These are phyloP conservation scores for Hydropsyche tenuis DNA, from an alignment of 1,140 invertebrate genomes.

Conservation along the genomic window DNA sequence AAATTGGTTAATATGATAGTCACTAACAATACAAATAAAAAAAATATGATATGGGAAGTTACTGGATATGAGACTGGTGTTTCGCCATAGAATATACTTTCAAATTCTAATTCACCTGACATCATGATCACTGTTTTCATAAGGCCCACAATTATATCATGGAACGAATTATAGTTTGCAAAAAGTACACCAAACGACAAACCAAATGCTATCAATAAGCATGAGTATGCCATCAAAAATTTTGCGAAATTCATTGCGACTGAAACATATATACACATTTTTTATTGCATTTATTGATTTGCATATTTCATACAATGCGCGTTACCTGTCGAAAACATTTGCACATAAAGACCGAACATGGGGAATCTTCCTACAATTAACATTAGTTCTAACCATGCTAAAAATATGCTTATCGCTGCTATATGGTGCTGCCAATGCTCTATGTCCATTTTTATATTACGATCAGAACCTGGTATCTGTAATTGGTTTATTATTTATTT, in stretches of 20 bases:
- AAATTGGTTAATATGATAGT: slow-evolving; percentile 87
- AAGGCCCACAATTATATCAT: slow-evolving; percentile 66
- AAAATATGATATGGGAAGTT: slow-evolving; percentile 78
- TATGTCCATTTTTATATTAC: slow-evolving; percentile 24
- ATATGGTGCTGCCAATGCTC: slow-evolving; percentile 78
- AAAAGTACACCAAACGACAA: slow-evolving; percentile 81
- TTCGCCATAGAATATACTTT: slow-evolving; percentile 79
- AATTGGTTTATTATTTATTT: neutral
- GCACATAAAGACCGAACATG: slow-evolving; percentile 83
- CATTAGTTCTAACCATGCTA: slow-evolving; percentile 82
- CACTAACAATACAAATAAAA: slow-evolving; percentile 80
- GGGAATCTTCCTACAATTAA: slow-evolving; percentile 84
- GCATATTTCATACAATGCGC: neutral
- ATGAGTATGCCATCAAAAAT: slow-evolving; percentile 81
- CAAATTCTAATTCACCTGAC: slow-evolving; percentile 86
- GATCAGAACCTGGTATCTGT: slow-evolving; percentile 39
- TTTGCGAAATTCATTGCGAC: slow-evolving; percentile 84
- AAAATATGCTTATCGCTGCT: slow-evolving; percentile 77
- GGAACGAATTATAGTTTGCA: slow-evolving; percentile 75
- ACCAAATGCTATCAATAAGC: slow-evolving; percentile 79
- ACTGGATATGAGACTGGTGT: slow-evolving; percentile 66
- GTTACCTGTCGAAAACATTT: slow-evolving; percentile 81
- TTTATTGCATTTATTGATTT: no score
- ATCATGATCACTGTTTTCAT: slow-evolving; percentile 88
- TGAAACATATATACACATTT: slow-evolving; percentile 51